Evolutionary conservation across 1,140 invertebrate species (phyloP).

Genomic region (Brachionus koreanus): DNA sequence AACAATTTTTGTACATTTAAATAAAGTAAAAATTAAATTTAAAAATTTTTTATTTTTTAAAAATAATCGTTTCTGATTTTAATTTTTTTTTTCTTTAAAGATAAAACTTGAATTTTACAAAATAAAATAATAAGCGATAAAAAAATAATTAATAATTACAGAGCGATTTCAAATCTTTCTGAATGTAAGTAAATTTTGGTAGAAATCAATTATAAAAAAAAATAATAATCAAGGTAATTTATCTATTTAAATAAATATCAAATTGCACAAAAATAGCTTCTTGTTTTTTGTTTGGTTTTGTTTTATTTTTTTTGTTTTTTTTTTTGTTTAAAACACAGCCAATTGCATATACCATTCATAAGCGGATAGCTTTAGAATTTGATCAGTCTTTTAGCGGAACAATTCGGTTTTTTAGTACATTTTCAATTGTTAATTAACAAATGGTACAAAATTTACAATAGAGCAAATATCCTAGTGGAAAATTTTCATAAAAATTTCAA

Average conservation of each 20-base stretch:
- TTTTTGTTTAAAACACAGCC: not conserved
- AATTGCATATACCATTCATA: slow-evolving; percentile 1
- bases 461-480: not conserved
- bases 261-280: not conserved
- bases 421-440: not conserved
- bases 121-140: not conserved
- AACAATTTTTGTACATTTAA: not conserved
- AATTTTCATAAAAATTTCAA: not conserved
- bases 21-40: not conserved
- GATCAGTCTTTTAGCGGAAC: not conserved
- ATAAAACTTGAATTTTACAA: slow-evolving; percentile 11
- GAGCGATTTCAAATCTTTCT: not conserved
- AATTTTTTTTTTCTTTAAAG: not conserved
- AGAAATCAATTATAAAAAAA: not conserved
- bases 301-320: no score
- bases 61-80: not conserved
- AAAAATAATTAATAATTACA: not conserved
- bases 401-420: slow-evolving; percentile 4
- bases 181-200: not conserved
- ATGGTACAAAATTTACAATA: slow-evolving; percentile 21
- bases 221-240: not conserved
- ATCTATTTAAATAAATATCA: slow-evolving; percentile 5
- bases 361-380: not conserved
- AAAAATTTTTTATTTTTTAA: not conserved
- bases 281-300: not conserved